A percentile compares a stretch with the other conserved stretches of the same genome.
Evolutionary conservation across 2,113 vertebrate species (phyloP).

Genomic region (Xiphias gladius): DNA sequence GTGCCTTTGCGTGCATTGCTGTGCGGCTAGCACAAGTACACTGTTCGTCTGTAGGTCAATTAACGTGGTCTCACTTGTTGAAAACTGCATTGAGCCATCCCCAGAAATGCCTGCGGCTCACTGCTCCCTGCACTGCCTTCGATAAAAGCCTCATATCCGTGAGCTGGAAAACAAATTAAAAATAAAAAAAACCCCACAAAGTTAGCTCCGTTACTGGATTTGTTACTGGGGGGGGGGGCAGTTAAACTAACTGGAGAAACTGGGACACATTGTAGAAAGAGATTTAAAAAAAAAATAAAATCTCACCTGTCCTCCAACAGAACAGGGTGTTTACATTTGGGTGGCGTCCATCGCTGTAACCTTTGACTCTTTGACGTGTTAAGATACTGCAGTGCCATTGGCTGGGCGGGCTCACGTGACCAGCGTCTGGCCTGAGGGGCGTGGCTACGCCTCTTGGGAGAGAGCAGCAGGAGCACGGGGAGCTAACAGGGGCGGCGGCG

Average conservation of each 20-base stretch:
- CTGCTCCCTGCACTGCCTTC: conserved; percentile 52
- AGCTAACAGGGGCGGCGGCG: background rate
- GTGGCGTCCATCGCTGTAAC: conserved; percentile 20
- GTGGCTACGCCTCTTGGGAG: background rate
- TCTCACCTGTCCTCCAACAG: conserved; percentile 54
- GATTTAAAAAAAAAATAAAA: background rate
- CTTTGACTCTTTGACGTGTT: conserved; percentile 29
- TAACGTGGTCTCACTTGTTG: conserved; percentile 89
- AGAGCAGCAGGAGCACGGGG: background rate
- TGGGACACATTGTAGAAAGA: background rate
- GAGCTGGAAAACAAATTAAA: conserved; percentile 52
- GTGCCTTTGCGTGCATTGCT: background rate
- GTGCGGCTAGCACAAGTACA: background rate
- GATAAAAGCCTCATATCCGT: conserved; percentile 80
- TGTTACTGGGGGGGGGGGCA: no score
- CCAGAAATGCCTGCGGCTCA: conserved; percentile 89
- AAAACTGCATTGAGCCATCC: conserved; percentile 97
- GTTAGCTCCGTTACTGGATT: background rate
- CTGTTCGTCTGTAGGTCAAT: background rate
- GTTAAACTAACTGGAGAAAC: background rate
- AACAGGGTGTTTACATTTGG: conserved; percentile 52
- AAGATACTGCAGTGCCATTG: conserved; percentile 51
- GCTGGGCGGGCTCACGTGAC: conserved; percentile 20
- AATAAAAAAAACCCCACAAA: no score
- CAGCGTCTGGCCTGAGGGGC: background rate